Percentiles rank a stretch among this genome's conserved stretches.
These are phyloP conservation scores for Seriola aureovittata DNA, from an alignment of 2,113 vertebrate genomes.

Conservation along the genomic window DNA sequence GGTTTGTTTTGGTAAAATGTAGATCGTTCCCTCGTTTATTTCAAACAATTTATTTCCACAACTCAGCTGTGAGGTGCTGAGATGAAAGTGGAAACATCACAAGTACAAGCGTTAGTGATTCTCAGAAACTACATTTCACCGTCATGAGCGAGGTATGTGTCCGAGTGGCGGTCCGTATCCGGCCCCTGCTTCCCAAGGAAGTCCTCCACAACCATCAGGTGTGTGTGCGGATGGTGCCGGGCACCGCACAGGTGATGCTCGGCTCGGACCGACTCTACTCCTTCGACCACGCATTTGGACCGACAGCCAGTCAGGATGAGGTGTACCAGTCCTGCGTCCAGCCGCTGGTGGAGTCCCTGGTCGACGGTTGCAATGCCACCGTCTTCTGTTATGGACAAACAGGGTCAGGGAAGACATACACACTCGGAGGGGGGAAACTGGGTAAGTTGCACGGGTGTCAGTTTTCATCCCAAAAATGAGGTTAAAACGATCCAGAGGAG, in stretches of 20 bases:
- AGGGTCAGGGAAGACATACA: conserved; percentile 94
- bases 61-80: neutral
- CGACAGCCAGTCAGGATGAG: conserved; percentile 88
- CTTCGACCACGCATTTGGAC: conserved; percentile 93
- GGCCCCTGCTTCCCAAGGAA: conserved; percentile 91
- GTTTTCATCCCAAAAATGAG: neutral
- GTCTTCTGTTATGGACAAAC: conserved; percentile 96
- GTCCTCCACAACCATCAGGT: conserved; percentile 88
- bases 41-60: too few relatives aligned
- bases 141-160: conserved; percentile 88
- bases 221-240: conserved; percentile 88
- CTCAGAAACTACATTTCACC: neutral
- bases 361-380: conserved; percentile 91
- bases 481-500: too few relatives aligned
- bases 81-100: too few relatives aligned
- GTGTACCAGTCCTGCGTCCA: conserved; percentile 89
- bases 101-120: too few relatives aligned
- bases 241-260: conserved; percentile 87
- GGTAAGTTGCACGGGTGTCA: conserved; percentile 79
- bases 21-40: too few relatives aligned
- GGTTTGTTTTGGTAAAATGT: neutral
- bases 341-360: conserved; percentile 87
- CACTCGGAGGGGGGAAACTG: conserved; percentile 86
- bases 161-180: conserved; percentile 91
- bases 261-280: conserved; percentile 88